Evolutionary conservation across 2,888 invertebrate genomes (phyloP).

Genomic region (Synanthedon formicaeformis): DNA sequence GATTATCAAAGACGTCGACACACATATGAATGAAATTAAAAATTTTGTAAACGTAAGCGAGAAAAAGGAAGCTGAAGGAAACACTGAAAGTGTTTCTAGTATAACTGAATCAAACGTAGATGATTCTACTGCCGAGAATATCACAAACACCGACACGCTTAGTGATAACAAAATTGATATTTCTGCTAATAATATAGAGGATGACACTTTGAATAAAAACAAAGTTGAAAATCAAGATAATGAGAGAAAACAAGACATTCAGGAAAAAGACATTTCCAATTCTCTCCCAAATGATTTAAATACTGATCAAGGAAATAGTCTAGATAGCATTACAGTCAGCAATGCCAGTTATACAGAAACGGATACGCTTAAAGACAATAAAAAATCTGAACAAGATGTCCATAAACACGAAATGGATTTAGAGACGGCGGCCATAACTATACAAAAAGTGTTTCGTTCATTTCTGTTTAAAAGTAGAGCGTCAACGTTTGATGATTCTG

Average conservation of each 20-base stretch:
- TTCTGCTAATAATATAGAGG: not conserved
- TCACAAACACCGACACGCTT: too few species aligned
- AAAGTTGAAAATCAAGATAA: not conserved
- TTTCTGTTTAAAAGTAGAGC: slow-evolving; percentile 59
- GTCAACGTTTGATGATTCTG: slow-evolving; percentile 48
- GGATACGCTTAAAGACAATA: not conserved
- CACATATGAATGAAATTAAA: too few species aligned
- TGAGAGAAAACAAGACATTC: slow-evolving; percentile 2
- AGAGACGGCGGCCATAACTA: slow-evolving; percentile 67
- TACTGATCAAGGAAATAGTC: not conserved
- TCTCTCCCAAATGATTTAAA: not conserved
- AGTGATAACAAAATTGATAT: too few species aligned
- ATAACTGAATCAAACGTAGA: too few species aligned
- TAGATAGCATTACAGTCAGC: slow-evolving; percentile 1
- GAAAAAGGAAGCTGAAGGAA: too few species aligned
- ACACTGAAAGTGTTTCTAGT: too few species aligned
- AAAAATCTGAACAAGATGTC: not conserved
- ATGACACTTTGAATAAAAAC: not conserved
- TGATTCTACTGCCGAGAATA: too few species aligned
- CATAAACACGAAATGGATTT: slow-evolving; percentile 41
- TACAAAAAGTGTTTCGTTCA: slow-evolving; percentile 68
- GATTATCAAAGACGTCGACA: too few species aligned
- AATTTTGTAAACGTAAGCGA: too few species aligned
- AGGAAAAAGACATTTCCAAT: slow-evolving; percentile 1
- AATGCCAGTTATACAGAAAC: not conserved